Conservation (phyloP, 2,113 vertebrate species). For the Chaenogobius annularis region DNA sequence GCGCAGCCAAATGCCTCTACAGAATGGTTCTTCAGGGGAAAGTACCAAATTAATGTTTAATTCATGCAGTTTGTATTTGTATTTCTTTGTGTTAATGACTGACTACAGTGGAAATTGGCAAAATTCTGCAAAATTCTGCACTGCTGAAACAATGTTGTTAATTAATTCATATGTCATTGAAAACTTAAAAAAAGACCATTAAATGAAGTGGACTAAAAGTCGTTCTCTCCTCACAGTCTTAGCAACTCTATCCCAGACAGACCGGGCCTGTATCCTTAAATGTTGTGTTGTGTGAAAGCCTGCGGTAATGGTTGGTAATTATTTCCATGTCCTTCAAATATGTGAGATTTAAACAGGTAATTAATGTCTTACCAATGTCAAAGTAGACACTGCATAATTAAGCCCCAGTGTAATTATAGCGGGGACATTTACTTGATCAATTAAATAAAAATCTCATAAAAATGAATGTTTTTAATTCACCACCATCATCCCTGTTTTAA, state of each 20-base stretch:
- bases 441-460: slow-evolving; percentile 5
- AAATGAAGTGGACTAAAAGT: background rate
- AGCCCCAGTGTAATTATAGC: slow-evolving; percentile 1
- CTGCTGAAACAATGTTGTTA: background rate
- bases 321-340: slow-evolving; percentile 4
- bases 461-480: slow-evolving; percentile 8
- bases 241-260: background rate
- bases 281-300: background rate
- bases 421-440: slow-evolving; percentile 11
- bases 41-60: too few species aligned
- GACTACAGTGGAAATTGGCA: background rate
- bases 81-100: too few species aligned
- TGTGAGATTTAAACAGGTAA: slow-evolving; percentile 8
- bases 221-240: background rate
- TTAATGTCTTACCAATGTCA: slow-evolving; percentile 7
- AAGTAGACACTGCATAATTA: slow-evolving; percentile 11
- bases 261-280: background rate
- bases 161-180: background rate
- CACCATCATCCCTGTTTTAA: background rate
- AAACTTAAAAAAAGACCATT: background rate
- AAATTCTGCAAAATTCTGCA: background rate
- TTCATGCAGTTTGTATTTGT: too few species aligned
- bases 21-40: too few species aligned
- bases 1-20: too few species aligned
- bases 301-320: slow-evolving; percentile 3